Evolutionary conservation across 2,888 invertebrate species (phyloP).

Genomic region (Euplagia quadripunctaria): DNA sequence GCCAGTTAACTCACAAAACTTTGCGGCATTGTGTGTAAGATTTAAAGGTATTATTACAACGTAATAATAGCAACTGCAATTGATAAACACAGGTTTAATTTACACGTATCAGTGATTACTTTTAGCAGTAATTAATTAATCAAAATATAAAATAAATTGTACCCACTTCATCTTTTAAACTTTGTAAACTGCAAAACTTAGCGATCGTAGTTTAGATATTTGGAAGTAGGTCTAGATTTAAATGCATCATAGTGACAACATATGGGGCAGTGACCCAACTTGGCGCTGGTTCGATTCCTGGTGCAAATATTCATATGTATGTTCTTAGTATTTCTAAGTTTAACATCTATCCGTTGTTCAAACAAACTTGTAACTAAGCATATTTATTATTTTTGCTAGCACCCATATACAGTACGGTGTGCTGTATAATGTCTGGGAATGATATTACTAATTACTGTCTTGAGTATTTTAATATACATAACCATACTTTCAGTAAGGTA

Average conservation of each 20-base stretch:
- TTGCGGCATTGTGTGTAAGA: constrained; percentile 21
- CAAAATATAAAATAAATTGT: too few relatives aligned
- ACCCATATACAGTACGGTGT: neutral
- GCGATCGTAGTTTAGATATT: too few relatives aligned
- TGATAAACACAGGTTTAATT: neutral
- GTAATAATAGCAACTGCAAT: neutral
- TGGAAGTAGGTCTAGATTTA: too few relatives aligned
- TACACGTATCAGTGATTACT: neutral
- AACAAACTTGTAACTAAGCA: neutral
- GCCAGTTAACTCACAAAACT: constrained; percentile 45
- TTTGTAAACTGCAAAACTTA: neutral
- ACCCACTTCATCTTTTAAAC: neutral
- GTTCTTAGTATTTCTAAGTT: too few relatives aligned
- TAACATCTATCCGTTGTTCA: too few relatives aligned
- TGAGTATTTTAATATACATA: neutral
- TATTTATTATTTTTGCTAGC: neutral
- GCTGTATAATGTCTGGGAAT: neutral
- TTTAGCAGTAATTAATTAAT: too few relatives aligned
- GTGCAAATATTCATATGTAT: too few relatives aligned
- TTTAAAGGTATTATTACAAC: neutral
- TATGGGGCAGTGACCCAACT: neutral
- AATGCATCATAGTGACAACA: neutral
- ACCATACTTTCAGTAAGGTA: neutral
- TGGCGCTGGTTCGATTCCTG: too few relatives aligned
- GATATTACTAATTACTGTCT: neutral